A percentile compares a stretch with the other conserved stretches of the same genome.
These are phyloP conservation scores for Drosophila nigrodunni DNA, from an alignment of 1,140 invertebrate genomes.

Conservation along the genomic window DNA sequence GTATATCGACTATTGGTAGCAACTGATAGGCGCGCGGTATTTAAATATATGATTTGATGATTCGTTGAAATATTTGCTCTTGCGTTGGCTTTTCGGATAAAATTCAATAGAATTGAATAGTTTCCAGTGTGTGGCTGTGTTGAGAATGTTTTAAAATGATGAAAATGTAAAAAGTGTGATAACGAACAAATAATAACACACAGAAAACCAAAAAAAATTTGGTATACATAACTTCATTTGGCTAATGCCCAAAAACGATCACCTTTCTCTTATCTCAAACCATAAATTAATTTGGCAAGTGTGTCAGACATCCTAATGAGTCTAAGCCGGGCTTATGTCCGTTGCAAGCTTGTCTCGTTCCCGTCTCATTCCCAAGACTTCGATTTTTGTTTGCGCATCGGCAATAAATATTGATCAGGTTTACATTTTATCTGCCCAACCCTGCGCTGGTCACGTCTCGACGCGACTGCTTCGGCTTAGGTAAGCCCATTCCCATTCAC, in stretches of 20 bases:
- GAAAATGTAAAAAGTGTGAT: not conserved
- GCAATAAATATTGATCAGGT: conserved; percentile 61
- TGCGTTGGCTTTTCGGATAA: not conserved
- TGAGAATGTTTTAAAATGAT: conserved; percentile 1
- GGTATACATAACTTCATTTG: not conserved
- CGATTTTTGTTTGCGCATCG: conserved; percentile 21
- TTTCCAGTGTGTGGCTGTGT: conserved; percentile 12
- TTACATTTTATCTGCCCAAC: conserved; percentile 46
- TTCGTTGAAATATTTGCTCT: not conserved
- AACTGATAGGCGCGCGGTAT: conserved; percentile 17
- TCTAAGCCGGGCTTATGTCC: conserved; percentile 20
- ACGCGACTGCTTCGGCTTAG: not conserved
- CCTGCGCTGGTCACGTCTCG: conserved; percentile 45
- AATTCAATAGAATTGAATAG: conserved; percentile 16
- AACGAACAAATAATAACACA: not conserved
- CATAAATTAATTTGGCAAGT: conserved; percentile 44
- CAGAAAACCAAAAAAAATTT: not conserved
- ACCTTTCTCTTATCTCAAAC: conserved; percentile 24
- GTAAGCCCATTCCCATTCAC: not conserved
- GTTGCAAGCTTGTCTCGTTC: not conserved
- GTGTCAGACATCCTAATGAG: conserved; percentile 74
- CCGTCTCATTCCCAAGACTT: not conserved
- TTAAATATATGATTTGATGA: conserved; percentile 10
- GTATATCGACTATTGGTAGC: not conserved
- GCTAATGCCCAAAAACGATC: conserved; percentile 31